phyloP scores from a whole-genome alignment of 2,113 vertebrate species.

The Perognathus longimembris region DNA sequence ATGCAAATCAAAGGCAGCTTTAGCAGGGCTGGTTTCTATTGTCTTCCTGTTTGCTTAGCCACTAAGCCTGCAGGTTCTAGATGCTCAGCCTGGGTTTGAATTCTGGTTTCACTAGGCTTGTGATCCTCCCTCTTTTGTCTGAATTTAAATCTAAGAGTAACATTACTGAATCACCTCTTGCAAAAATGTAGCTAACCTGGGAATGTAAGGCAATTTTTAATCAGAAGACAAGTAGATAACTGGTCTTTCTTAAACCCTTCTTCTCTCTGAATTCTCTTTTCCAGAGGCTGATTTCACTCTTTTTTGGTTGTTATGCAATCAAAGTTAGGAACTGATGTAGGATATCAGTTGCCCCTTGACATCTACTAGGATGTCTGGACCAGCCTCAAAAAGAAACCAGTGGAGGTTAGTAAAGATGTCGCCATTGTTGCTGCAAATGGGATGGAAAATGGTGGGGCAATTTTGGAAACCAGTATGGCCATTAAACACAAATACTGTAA shows the following conservation, averaged over 20 bases:
- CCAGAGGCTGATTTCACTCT: neutral
- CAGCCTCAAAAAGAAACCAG: neutral
- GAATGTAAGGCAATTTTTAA: neutral
- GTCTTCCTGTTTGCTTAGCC: neutral
- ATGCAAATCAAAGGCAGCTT: neutral
- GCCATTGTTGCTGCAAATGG: neutral
- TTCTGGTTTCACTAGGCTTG: neutral
- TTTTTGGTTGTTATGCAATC: neutral
- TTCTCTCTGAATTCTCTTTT: neutral
- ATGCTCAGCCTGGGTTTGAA: neutral
- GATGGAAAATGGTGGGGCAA: neutral
- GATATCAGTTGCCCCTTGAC: neutral
- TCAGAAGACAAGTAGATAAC: too few species aligned
- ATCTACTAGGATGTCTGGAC: neutral
- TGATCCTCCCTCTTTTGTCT: neutral
- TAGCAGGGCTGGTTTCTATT: neutral
- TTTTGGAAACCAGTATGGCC: neutral
- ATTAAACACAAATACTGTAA: neutral
- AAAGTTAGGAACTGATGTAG: neutral
- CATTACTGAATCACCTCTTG: neutral
- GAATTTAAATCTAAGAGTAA: neutral
- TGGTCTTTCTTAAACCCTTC: neutral
- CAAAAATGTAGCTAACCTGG: neutral
- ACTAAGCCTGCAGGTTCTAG: neutral
- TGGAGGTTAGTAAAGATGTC: neutral